Percentiles rank a stretch among this genome's conserved stretches.
phyloP scores from a whole-genome alignment of 2,113 vertebrate genomes.

The Paratilapia polleni region DNA sequence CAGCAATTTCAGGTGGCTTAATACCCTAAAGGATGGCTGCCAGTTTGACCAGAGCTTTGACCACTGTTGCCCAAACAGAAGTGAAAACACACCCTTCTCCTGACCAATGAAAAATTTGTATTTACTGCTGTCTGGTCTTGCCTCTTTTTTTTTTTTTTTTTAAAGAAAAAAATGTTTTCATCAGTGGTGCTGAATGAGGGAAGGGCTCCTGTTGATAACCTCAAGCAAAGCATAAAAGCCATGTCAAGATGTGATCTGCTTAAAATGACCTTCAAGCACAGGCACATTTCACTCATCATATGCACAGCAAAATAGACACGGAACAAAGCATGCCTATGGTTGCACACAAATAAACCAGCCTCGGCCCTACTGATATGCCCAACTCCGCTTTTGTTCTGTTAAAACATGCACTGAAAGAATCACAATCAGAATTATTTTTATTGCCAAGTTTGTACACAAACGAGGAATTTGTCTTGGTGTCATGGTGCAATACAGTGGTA shows the following conservation, averaged over 20 bases:
- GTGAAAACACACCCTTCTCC: slow-evolving; percentile 24
- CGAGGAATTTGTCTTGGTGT: too few relatives aligned
- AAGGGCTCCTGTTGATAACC: background rate
- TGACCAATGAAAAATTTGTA: slow-evolving; percentile 27
- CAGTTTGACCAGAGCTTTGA: slow-evolving; percentile 29
- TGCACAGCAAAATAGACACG: background rate
- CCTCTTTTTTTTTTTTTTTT: background rate
- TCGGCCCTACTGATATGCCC: slow-evolving; percentile 1
- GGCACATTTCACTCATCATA: background rate
- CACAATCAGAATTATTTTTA: background rate
- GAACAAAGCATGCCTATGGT: background rate
- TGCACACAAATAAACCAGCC: background rate
- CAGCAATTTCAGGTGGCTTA: slow-evolving; percentile 7
- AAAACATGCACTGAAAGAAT: slow-evolving; percentile 16
- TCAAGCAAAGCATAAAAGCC: background rate
- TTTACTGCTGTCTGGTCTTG: background rate
- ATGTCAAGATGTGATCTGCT: background rate
- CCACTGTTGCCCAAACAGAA: background rate
- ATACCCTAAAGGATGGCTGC: background rate
- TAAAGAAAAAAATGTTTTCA: too few relatives aligned
- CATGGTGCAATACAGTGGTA: too few relatives aligned
- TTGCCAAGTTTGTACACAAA: too few relatives aligned
- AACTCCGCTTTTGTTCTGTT: slow-evolving; percentile 25
- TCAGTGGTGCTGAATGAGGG: background rate
- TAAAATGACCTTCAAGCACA: background rate